Evolutionary conservation across 2,797 vertebrate genomes (phyloP), one percentile per base, ranked within the genome.

Genomic region (Tokudaia tokunoshimensis): DNA sequence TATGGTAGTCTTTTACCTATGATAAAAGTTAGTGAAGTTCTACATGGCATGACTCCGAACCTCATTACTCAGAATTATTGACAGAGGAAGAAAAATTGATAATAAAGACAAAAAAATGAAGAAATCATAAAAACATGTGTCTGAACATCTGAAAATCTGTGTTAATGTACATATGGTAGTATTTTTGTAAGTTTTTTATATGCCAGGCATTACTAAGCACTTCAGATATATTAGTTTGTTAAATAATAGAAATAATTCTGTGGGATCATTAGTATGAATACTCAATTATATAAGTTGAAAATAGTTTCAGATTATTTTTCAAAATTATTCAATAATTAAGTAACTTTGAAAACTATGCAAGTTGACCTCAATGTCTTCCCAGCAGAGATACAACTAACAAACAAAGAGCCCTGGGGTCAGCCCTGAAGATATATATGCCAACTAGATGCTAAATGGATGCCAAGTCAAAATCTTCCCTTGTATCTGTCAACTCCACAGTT

Each of bases 401-500:
- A 94, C 17, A 93, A 79, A 91, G 63, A 95, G 50, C 65, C n/a
- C 61, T 37, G 63, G 90, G 7, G 92, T 44, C 67, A 96, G 84
- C 26, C 79, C 65, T 80, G 81, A 93, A 94, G 79, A 95, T 65
- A 96, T 74, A 88, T 52, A 85, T 12, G 37, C 57, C 91, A 94
- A 94, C 84, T 83, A 90, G 78, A 65, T 47, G 61, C 85, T 92
- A 94, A 94, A 96, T 3, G 7, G 50, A 72, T 92, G 92, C 81
- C 94, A 97, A 97, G 70, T 94, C 88, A 94, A 89, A 95, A 80
- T 7, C 14, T 61, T 96, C 79, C 67, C 78, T 94, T 84, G 31
- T 55, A 83, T 96, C 84, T 97, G 90, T 96, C 95, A 89, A 4
- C 94, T 94, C 96, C 82, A 76, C 90, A 97, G 92, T 83, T 97